Base-by-base conservation (phyloP, 2,113 vertebrate species). In the Nothocercus nigrocapillus region DNA sequence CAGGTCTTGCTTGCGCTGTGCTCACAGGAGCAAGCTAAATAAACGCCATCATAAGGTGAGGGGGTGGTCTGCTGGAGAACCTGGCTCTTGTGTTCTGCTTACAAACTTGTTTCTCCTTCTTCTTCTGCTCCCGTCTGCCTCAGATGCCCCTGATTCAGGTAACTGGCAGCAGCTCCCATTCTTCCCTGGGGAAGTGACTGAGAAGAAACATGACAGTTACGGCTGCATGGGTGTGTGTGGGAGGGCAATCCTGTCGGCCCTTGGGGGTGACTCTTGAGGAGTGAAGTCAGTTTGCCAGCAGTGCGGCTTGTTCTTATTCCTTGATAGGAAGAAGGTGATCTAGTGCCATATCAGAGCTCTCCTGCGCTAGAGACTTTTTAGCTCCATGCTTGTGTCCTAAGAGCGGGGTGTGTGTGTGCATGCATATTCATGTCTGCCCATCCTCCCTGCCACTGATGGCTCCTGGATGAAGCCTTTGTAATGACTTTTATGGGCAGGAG, bases 121-220 rank as follows among this genome's bases (percentile, higher is more conserved):
- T 98, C 87, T 94, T 96, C 94, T 97, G 94, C 94, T 95, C 64
- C 77, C 83, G 16, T 88, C 58, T 97, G 98, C 95, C 36, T 96
- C 98, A 98, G 98, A 98, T 8, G 98, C 97, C 70, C 97, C 98
- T 94, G 98, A 98, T 91, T 96, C 98, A 98, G 98, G 98, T 98
- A 98, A 98, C 42, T 62, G 75, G 78, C 82, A 49, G 13, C 72
- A 68, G 77, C 74, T 88, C n/a, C 79, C 56, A 4, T 20, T 59
- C 67, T 68, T 19, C 9, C 81, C 34, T 74, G 22, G 74, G 44
- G 69, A 82, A 19, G 5, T 63, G 53, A 17, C 9, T 9, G 69
- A 73, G 49, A 24, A 47, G 67, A 1, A 4, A 5, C 9, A 2
- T 25, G 58, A 91, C 51, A 70, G 49, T n/a, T 1, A 3, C 61